A percentile compares a stretch with the other conserved stretches of the same genome.
These are phyloP conservation scores for Eretmochelys imbricata DNA, from an alignment of 2,113 vertebrate genomes.

Conservation along the genomic window DNA sequence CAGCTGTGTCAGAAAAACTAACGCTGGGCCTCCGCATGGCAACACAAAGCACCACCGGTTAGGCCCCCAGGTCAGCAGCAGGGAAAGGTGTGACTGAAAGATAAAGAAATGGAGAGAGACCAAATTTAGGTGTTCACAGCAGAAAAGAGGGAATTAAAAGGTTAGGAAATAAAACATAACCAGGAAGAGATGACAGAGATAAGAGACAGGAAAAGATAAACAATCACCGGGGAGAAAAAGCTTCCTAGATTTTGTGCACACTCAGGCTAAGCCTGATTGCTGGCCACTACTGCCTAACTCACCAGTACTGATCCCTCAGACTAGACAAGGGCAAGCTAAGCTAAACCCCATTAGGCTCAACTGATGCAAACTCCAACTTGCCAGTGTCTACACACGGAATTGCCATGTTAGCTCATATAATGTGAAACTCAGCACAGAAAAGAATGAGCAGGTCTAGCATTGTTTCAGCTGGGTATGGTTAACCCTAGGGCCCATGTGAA, in stretches of 20 bases:
- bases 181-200: background rate
- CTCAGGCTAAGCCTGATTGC: background rate
- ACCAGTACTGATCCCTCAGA: background rate
- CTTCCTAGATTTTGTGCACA: background rate
- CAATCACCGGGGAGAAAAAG: background rate
- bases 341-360: background rate
- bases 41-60: background rate
- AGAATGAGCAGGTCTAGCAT: background rate
- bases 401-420: background rate
- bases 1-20: background rate
- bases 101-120: background rate
- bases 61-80: background rate
- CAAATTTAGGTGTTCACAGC: background rate
- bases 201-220: background rate
- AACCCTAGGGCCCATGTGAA: background rate
- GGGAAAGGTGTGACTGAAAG: background rate
- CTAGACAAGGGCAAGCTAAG: background rate
- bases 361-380: background rate
- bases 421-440: background rate
- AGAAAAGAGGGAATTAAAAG: background rate
- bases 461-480: background rate
- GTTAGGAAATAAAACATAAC: background rate
- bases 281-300: background rate
- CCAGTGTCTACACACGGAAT: background rate
- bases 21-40: background rate